Conservation (phyloP, 2,797 vertebrate genomes). For the Malurus leucopterus region DNA sequence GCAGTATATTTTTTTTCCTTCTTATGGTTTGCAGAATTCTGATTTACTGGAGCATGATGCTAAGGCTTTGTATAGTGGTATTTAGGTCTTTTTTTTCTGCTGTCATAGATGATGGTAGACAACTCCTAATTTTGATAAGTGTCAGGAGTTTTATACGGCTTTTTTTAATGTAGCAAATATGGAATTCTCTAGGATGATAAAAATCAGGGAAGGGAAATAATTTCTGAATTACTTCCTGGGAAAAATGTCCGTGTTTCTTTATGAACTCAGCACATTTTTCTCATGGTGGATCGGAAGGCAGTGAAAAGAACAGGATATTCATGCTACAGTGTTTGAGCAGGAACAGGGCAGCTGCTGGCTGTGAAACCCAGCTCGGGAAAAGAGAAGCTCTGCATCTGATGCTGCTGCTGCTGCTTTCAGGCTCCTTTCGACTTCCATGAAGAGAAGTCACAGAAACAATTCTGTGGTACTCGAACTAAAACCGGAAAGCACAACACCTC, state of each 20-base stretch:
- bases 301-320: conserved; percentile 4
- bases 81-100: neutral
- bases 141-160: neutral
- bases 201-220: neutral
- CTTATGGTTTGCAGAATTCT: conserved; percentile 56
- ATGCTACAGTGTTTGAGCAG: neutral
- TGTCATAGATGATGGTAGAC: conserved; percentile 9
- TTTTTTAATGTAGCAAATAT: neutral
- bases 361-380: neutral
- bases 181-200: neutral
- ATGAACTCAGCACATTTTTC: neutral
- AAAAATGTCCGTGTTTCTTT: neutral
- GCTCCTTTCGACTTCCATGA: neutral
- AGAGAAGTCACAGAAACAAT: neutral
- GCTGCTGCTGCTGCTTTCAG: neutral
- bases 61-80: conserved; percentile 28
- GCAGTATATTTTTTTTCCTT: conserved; percentile 51
- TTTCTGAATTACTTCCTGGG: neutral
- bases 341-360: neutral
- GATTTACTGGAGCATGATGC: conserved; percentile 40
- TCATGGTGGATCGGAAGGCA: neutral
- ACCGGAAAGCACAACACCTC: rapidly evolving
- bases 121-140: neutral
- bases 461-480: neutral
- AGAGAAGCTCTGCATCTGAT: conserved; percentile 21